These are phyloP conservation scores for Parelbella ahira DNA, from an alignment of 2,888 invertebrate species.

Conservation along the genomic window DNA sequence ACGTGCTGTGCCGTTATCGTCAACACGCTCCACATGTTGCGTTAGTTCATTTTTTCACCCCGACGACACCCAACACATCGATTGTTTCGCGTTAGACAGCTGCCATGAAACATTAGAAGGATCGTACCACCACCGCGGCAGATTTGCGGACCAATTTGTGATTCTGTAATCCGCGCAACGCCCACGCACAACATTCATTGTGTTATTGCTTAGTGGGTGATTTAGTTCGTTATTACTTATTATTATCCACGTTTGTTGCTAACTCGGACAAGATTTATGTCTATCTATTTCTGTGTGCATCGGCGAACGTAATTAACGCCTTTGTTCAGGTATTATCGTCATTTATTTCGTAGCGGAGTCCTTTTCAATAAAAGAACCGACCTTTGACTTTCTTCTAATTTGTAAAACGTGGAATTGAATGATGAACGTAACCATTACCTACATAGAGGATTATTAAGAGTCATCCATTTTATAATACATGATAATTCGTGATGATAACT, in stretches of 20 bases:
- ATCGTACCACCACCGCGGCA: conserved; percentile 40
- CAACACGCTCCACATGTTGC: conserved; percentile 53
- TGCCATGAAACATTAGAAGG: conserved; percentile 60
- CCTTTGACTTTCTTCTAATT: conserved; percentile 19
- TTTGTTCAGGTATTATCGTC: conserved; percentile 13
- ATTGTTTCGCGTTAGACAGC: conserved; percentile 59
- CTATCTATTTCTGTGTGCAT: conserved; percentile 6
- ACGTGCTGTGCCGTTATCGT: conserved; percentile 47
- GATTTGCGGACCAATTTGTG: conserved; percentile 53
- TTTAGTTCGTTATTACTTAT: conserved; percentile 55
- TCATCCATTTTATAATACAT: no score
- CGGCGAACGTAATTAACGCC: conserved; percentile 47
- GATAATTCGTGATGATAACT: no score
- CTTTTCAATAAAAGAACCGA: conserved; percentile 10
- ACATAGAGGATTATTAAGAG: not conserved
- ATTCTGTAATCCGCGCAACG: conserved; percentile 59
- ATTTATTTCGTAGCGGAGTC: conserved; percentile 14
- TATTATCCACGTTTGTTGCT: conserved; percentile 55
- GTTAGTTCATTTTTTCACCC: conserved; percentile 49
- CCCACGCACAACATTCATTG: conserved; percentile 64
- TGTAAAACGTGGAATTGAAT: conserved; percentile 14
- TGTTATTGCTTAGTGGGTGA: conserved; percentile 62
- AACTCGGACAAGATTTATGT: conserved; percentile 64
- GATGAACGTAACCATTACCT: conserved; percentile 6
- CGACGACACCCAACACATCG: conserved; percentile 59